phyloP scores from a whole-genome alignment of 2,113 vertebrate species.

The Melanostigma gelatinosum region DNA sequence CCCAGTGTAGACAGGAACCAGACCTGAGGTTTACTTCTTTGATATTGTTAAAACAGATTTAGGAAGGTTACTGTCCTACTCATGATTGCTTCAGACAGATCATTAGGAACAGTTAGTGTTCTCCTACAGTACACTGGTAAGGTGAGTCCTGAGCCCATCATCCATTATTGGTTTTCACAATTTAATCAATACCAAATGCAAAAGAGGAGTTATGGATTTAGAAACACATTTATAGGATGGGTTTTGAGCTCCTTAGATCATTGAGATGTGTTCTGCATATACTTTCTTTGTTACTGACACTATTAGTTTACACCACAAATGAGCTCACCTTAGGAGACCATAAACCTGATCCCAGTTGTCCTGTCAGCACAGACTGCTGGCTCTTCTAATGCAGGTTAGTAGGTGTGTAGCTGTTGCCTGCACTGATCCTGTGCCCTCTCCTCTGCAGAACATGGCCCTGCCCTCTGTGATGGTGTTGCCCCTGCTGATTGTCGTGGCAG shows the following conservation, averaged over 20 bases:
- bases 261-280: background rate
- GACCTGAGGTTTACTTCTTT: background rate
- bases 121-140: background rate
- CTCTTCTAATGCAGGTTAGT: slow-evolving; percentile 23
- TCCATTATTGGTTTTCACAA: background rate
- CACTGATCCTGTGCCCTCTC: slow-evolving; percentile 36
- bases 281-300: background rate
- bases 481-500: slow-evolving; percentile 88
- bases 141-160: background rate
- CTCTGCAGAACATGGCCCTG: slow-evolving; percentile 85
- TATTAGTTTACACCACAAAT: slow-evolving; percentile 8
- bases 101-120: slow-evolving; percentile 2
- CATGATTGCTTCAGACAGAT: slow-evolving; percentile 2
- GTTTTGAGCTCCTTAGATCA: background rate
- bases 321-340: background rate
- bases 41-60: background rate
- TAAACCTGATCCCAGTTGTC: slow-evolving; percentile 5
- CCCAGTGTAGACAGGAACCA: background rate
- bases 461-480: slow-evolving; percentile 86
- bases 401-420: background rate
- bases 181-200: slow-evolving; percentile 11
- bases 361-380: slow-evolving; percentile 20
- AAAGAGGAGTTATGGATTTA: background rate
- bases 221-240: background rate
- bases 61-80: background rate